Base-by-base conservation (phyloP, 2,888 invertebrate genomes). In the Aricia artaxerxes region DNA sequence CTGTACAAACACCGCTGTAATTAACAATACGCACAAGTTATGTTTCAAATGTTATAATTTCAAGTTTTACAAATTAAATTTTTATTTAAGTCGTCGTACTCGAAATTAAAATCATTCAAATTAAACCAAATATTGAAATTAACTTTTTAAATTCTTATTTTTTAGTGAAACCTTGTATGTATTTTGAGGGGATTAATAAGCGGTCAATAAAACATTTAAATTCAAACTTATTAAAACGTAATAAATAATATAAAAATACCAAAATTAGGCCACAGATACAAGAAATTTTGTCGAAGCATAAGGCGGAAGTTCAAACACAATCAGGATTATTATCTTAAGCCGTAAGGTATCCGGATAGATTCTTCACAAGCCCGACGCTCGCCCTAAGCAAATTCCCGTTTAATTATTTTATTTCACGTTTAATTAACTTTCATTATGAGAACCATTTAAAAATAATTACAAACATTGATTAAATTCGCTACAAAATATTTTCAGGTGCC, bases 401-500 rank as follows among this genome's bases (percentile, higher is more conserved):
- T 64, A 64, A 64, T 64, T 64, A 64, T 64, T 64, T 64, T 64
- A 64, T 64, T 64, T 31, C 64, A 64, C 64, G 31, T 64, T 64
- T 64, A 64, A 64, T 64, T 64, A 64, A 64, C 64, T 64, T 64
- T 64, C 64, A 64, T 64, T 64, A 64, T 64, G 64, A 64, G 64
- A 64, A 64, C 11, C 31, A 35, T 64, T 64, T 31, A 64, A 73
- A 73, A 40, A 73, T 73, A 73, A 40, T 73, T 73, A 73, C 38
- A 16, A n/a, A 38, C 73, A 73, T 44, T 73, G 73, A 49, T 73
- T 73, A 73, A 73, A 73, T 73, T 49, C 49, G 24, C 7, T 44
- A 73, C 24, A 73, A 73, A 73, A 73, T 40, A 73, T 44, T 49
- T 73, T 24, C 24, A 40, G 44, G 73, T 11, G 6, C 49, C 35